phyloP scores from a whole-genome alignment of 2,113 vertebrate genomes.

The Crotalus viridis region DNA sequence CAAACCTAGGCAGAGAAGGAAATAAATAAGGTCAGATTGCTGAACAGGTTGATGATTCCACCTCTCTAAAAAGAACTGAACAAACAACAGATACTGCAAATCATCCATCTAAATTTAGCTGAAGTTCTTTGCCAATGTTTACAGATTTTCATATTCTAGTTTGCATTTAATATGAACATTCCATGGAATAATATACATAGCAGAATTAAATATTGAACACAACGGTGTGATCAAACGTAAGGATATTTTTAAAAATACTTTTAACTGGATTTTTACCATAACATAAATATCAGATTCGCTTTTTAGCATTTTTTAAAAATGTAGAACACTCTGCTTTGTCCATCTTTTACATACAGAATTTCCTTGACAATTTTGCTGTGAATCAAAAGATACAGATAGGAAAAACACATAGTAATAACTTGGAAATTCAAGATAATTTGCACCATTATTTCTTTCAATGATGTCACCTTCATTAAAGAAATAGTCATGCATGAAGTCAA shows the following conservation, averaged over 20 bases:
- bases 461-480: slow-evolving; percentile 18
- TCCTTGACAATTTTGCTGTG: slow-evolving; percentile 53
- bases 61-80: slow-evolving; percentile 74
- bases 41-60: slow-evolving; percentile 69
- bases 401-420: slow-evolving; percentile 50
- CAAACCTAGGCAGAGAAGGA: slow-evolving; percentile 83
- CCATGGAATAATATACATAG: slow-evolving; percentile 81
- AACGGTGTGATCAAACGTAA: slow-evolving; percentile 77
- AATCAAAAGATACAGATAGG: slow-evolving; percentile 46
- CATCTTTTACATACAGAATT: slow-evolving; percentile 53
- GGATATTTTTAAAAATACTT: slow-evolving; percentile 73
- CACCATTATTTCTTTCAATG: slow-evolving; percentile 12
- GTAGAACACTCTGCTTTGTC: slow-evolving; percentile 59
- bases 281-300: slow-evolving; percentile 66
- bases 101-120: slow-evolving; percentile 83
- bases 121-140: slow-evolving; percentile 82
- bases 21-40: slow-evolving; percentile 72
- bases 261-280: slow-evolving; percentile 73
- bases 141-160: slow-evolving; percentile 83
- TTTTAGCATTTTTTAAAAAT: slow-evolving; percentile 66
- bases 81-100: slow-evolving; percentile 82
- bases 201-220: slow-evolving; percentile 82
- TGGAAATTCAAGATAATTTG: slow-evolving; percentile 31
- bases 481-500: neutral
- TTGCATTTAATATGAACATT: slow-evolving; percentile 83